phyloP scores from a whole-genome alignment of 2,888 invertebrate genomes.

The Gnatocerus cornutus region DNA sequence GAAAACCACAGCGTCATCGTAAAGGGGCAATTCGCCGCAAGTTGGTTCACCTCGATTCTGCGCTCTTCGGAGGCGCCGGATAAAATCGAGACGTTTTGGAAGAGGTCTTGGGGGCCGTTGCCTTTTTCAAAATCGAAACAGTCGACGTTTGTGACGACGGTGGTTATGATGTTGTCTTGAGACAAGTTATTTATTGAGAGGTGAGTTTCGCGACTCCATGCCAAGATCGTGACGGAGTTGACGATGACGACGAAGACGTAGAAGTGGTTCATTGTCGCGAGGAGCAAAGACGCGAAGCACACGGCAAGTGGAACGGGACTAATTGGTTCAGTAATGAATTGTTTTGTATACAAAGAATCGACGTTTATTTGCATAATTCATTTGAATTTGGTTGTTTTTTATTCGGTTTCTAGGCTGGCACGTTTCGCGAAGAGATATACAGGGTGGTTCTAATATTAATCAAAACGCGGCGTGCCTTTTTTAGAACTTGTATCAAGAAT shows the following conservation, averaged over 20 bases:
- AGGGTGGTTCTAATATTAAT: too few relatives aligned
- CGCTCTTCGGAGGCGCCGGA: not conserved
- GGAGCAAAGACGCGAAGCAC: too few relatives aligned
- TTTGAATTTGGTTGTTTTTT: too few relatives aligned
- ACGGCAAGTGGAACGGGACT: too few relatives aligned
- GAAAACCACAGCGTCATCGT: constrained; percentile 5
- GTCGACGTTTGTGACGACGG: not conserved
- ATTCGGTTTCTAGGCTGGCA: too few relatives aligned
- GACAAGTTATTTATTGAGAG: not conserved
- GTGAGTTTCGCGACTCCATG: not conserved
- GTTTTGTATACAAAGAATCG: too few relatives aligned
- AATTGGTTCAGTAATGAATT: too few relatives aligned
- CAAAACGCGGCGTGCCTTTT: too few relatives aligned
- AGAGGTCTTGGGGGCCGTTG: not conserved
- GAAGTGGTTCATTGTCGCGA: not conserved
- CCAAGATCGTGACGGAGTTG: not conserved
- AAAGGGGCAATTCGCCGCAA: not conserved
- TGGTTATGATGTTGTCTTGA: not conserved
- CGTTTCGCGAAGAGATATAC: too few relatives aligned
- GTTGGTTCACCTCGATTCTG: not conserved
- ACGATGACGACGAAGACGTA: not conserved
- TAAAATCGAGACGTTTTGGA: constrained; percentile 2
- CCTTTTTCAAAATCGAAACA: constrained; percentile 6
- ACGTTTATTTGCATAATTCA: too few relatives aligned
- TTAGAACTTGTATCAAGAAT: too few relatives aligned